Evolutionary conservation across 2,113 vertebrate genomes (phyloP), one percentile per base, ranked within the genome.

Genomic region (Carassius gibelio): DNA sequence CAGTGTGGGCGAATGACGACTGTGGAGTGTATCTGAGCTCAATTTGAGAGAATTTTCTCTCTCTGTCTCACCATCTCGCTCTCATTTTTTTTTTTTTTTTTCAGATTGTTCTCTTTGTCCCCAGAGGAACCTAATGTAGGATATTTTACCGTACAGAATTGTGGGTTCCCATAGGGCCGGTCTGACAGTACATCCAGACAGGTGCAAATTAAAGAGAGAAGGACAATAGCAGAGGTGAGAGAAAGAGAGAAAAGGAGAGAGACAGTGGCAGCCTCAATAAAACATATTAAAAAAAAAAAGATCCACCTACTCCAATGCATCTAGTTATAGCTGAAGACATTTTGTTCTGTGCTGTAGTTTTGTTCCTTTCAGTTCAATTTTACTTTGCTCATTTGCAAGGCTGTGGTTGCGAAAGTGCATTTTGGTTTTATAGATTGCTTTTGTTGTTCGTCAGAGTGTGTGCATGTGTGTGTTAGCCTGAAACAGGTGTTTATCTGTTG

Each of bases 401-500:
- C 30, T 23, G 66, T n/a, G 26, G 8, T 8, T 81, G 23, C 1
- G 26, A 69, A 80, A 26, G 14, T 26, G 36, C 15, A 3, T 69
- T 82, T 34, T 21, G 8, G 15, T 81, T 34, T 42, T 8, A 34
- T 66, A 23, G 30, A 36, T 68, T 82, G 48, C 38, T 17, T 57
- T 75, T 76, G 50, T 15, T 84, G 55, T 48, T 52, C 55, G 11
- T 71, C 30, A 7, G 15, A 34, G 50, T 71, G 6, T 45, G 66
- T 83, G 21, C 7, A 26, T 83, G 10, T 80, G 48, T 59, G 59
- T 80, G 52, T 42, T 23, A 57, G 81, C 42, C 17, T 79, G 57
- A 83, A 88, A 85, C 90, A 89, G 92, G 91, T 93, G 91, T 84
- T 83, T 45, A 59, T 30, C 78, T 87, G 82, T 85, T 86, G 87